Evolutionary conservation across 1,140 invertebrate species (phyloP), one percentile per base, ranked within the genome.

Genomic region (Drosophila azteca): DNA sequence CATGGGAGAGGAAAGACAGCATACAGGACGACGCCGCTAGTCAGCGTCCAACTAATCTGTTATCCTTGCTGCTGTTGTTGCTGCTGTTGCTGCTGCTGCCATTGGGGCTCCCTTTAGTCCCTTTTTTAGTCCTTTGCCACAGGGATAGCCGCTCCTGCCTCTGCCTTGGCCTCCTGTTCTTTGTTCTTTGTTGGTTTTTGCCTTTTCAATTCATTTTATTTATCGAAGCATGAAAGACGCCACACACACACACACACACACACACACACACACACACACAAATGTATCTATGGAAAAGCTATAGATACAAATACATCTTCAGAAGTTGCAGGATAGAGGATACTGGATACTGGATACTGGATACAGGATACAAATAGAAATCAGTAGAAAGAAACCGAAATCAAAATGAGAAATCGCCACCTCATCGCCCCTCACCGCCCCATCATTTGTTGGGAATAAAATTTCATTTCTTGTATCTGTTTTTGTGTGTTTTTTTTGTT

Each of bases 131-230:
- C 8, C 24, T 13, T 22, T 20, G 35, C 11, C 35, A 39, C 35
- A 39, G 35, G 35, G 35, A 39, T 39, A 39, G 35, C 3, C 8
- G 9, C 51, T 5, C 3, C 24, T 5, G 24, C 24, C 0, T 4
- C 20, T 22, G 13, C 8, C 5, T 49, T 49, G 3, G 29, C 35
- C 26, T 49, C 31, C 15, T 20, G 11, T 9, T 15, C 15, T 61
- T 11, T 57, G 31, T 58, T 13, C 35, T 39, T 22, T 67, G 58
- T 68, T 46, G 46, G 35, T 82, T 74, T 82, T 82, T 82, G 80
- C 81, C 76, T 85, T 85, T 82, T 87, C 83, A 88, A 87, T 88
- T 87, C 79, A 88, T 87, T 88, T 88, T 87, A 88, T 87, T 87
- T 87, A 87, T 87, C 85, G 83, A 81, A 87, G 83, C 83, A 87